phyloP scores from a whole-genome alignment of 2,888 invertebrate species.

The Eristalis intricaria region DNA sequence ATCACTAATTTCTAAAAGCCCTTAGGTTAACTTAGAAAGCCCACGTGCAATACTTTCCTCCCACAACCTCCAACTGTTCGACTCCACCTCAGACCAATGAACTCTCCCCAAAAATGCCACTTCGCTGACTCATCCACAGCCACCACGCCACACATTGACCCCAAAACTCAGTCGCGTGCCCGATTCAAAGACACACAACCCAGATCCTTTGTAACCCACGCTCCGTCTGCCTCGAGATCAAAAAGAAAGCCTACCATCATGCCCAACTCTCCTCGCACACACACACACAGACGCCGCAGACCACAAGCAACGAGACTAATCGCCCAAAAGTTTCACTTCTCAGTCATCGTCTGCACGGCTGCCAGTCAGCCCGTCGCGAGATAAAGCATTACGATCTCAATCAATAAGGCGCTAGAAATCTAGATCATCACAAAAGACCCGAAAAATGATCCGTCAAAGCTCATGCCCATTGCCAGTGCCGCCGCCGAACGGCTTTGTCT shows the following conservation, averaged over 20 bases:
- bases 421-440: slow-evolving; percentile 29
- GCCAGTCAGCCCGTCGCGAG: slow-evolving; percentile 21
- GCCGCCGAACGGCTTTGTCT: slow-evolving; percentile 2
- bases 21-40: too few species aligned
- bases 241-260: not conserved
- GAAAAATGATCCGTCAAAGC: slow-evolving; percentile 37
- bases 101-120: not conserved
- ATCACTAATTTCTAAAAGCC: too few species aligned
- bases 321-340: slow-evolving; percentile 44
- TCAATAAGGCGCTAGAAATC: slow-evolving; percentile 52
- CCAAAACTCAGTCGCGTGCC: not conserved
- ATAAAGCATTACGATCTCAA: slow-evolving; percentile 40
- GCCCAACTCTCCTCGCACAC: not conserved
- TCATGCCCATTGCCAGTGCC: slow-evolving; percentile 10
- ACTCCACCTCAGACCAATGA: too few species aligned
- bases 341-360: not conserved
- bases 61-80: too few species aligned
- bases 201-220: not conserved
- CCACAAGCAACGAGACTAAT: slow-evolving; percentile 15
- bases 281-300: not conserved
- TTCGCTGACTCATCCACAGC: not conserved
- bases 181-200: not conserved
- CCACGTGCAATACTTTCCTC: too few species aligned
- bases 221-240: not conserved
- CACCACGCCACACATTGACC: not conserved